Percentiles rank a stretch among this genome's conserved stretches.
Conservation (phyloP, 2,797 vertebrate species). For the Apogon talboti region DNA sequence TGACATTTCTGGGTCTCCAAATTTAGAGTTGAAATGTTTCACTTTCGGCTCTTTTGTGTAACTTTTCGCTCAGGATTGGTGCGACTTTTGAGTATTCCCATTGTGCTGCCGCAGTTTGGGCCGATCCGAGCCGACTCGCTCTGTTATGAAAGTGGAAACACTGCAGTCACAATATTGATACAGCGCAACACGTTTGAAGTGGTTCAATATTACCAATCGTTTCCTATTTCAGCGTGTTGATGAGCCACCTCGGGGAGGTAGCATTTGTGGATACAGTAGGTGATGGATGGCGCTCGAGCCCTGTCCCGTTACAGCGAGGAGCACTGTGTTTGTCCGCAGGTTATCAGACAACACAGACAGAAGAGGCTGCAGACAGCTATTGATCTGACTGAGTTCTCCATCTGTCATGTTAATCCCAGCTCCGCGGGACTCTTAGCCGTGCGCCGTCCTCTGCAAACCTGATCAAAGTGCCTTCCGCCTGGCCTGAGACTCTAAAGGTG, state of each 20-base stretch:
- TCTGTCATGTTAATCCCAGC: constrained; percentile 42
- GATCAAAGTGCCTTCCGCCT: constrained; percentile 25
- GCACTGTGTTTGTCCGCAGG: constrained; percentile 15
- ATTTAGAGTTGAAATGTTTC: background rate
- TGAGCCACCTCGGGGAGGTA: constrained; percentile 22
- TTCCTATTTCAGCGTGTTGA: constrained; percentile 43
- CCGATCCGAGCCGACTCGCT: background rate
- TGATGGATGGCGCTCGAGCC: constrained; percentile 17
- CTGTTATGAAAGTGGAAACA: background rate
- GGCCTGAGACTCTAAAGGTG: constrained; percentile 8
- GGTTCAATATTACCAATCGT: constrained; percentile 28
- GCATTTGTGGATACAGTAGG: constrained; percentile 6
- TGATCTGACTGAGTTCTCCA: constrained; percentile 32
- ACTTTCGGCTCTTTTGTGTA: background rate
- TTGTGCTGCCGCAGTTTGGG: background rate
- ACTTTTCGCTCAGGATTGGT: background rate
- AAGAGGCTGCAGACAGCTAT: constrained; percentile 26
- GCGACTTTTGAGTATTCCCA: background rate
- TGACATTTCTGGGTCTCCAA: constrained; percentile 29
- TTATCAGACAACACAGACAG: constrained; percentile 16
- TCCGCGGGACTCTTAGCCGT: constrained; percentile 3
- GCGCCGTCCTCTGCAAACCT: constrained; percentile 2
- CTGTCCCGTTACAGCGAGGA: background rate
- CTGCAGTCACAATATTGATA: constrained; percentile 48
- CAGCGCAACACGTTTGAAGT: constrained; percentile 16